These are phyloP conservation scores for Parus major DNA, from an alignment of 2,113 vertebrate species.

Conservation along the genomic window DNA sequence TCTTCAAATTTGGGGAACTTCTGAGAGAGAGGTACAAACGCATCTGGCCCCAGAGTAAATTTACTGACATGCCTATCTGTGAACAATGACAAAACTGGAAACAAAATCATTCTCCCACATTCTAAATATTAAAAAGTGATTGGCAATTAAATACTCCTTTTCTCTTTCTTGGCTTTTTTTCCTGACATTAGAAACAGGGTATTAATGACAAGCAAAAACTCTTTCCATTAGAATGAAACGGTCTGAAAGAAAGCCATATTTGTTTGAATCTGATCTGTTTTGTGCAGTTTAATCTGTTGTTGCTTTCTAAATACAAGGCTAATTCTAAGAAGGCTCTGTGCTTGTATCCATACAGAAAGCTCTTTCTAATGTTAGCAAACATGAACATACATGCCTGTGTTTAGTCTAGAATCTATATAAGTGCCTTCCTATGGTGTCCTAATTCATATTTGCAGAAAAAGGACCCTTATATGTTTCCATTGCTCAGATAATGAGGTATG, in stretches of 20 bases:
- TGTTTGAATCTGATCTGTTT: background rate
- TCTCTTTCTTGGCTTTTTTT: background rate
- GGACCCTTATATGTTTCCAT: background rate
- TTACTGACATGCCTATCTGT: background rate
- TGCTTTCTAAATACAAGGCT: background rate
- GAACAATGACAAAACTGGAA: background rate
- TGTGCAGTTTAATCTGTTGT: background rate
- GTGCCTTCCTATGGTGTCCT: background rate
- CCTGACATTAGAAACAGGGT: background rate
- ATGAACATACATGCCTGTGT: background rate
- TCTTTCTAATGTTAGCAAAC: background rate
- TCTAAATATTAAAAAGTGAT: background rate
- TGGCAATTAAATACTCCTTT: background rate
- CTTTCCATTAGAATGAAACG: background rate
- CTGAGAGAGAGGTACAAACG: background rate
- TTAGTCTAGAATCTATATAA: background rate
- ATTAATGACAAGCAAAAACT: background rate
- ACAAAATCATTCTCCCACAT: background rate
- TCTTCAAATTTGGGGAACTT: background rate
- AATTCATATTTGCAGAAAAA: background rate
- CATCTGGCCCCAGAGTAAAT: background rate
- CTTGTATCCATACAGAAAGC: background rate
- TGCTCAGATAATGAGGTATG: background rate
- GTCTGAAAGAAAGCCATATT: background rate
- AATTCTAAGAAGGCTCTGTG: background rate